A percentile compares a stretch with the other conserved stretches of the same genome.
phyloP scores from a whole-genome alignment of 1,140 invertebrate genomes.

The Lethrus apterus region DNA sequence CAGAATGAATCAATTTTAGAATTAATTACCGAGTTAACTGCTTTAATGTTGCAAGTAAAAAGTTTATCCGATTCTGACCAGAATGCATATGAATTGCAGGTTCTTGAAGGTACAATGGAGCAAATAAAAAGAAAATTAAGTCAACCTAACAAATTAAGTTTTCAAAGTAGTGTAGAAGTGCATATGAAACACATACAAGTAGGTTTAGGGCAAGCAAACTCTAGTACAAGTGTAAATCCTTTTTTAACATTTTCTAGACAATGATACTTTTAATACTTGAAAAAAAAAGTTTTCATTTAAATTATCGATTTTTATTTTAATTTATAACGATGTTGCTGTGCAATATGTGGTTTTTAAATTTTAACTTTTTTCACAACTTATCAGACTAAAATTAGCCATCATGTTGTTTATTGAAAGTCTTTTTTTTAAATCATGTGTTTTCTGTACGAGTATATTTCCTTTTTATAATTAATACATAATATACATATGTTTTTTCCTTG shows the following conservation, averaged over 20 bases:
- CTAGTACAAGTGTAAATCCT: constrained; percentile 7
- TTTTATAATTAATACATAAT: too few relatives aligned
- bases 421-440: too few relatives aligned
- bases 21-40: constrained; percentile 81
- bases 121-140: constrained; percentile 77
- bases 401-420: too few relatives aligned
- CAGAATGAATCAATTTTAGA: constrained; percentile 59
- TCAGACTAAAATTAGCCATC: too few relatives aligned
- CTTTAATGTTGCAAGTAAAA: constrained; percentile 88
- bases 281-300: too few relatives aligned
- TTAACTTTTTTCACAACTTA: too few relatives aligned
- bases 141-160: constrained; percentile 69
- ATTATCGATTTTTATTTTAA: too few relatives aligned
- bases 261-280: constrained; percentile 10
- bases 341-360: too few relatives aligned
- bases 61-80: constrained; percentile 83
- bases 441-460: too few relatives aligned
- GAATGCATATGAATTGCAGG: constrained; percentile 86
- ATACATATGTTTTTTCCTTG: too few relatives aligned
- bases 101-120: constrained; percentile 85
- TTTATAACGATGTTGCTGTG: too few relatives aligned
- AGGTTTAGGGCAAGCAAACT: constrained; percentile 50
- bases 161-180: constrained; percentile 85
- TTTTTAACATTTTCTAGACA: constrained; percentile 4
- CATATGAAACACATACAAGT: constrained; percentile 89